Evolutionary conservation across 2,113 vertebrate genomes (phyloP), one percentile per base, ranked within the genome.

Genomic region (Orcinus orca): DNA sequence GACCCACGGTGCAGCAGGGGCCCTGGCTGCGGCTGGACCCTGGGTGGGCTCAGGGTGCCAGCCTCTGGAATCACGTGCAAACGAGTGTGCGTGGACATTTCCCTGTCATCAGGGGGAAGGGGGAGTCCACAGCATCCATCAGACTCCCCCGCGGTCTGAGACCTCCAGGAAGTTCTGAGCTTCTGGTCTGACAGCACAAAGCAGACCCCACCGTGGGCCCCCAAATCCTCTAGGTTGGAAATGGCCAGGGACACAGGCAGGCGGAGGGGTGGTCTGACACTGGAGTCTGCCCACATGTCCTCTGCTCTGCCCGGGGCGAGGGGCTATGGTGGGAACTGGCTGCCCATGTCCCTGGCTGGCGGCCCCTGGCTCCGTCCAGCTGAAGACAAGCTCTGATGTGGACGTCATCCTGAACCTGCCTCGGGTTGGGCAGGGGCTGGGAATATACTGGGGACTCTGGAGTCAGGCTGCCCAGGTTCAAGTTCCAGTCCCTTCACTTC

Each of bases 381-480:
- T 14, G 90, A 91, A 97, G 86, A 47, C 2, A 5, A 83, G 79
- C 53, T 92, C 89, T 81, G 80, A 87, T 12, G 53, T 44, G 81
- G 7, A 2, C 82, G 31, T 6, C 63, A 36, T 83, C 93, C 84
- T 26, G 50, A 76, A 55, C 58, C 14, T 0, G n/a, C 31, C 1
- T 14, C 15, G 1, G 38, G 90, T 1, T 3, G 31, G 7, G 20
- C 47, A 5, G 9, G 26, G 26, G 62, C 47, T 18, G 67, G 67
- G 47, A 11, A 17, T 26, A 14, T 4, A 0, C 0, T 0, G 0
- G 74, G 71, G 31, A 60, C 68, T 41, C 65, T 33, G 31, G 36
- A 23, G 81, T 55, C 31, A n/a, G 60, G 38, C 6, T 6, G 25
- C 41, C 44, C 12, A n/a, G 67, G 29, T 25, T 81, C 53, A 15